Evolutionary conservation across 2,888 invertebrate genomes (phyloP), one percentile per base, ranked within the genome.

Genomic region (Cryptocephalus moraei): DNA sequence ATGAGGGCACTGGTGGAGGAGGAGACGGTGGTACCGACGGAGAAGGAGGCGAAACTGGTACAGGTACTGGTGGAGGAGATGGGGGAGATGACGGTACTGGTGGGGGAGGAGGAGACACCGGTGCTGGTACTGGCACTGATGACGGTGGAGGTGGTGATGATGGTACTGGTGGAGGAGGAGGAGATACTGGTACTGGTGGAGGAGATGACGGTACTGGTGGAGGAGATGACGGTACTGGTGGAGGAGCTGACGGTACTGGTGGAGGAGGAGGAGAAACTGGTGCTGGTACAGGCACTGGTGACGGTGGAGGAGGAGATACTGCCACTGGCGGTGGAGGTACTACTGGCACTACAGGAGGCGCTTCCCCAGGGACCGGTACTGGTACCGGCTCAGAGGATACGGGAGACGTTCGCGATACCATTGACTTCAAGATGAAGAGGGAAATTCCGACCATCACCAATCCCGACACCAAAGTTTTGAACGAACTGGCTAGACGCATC

Each of bases 401-500:
- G 40, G 59, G 50, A 34, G 49, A 45, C 39, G 49, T 50, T 12
- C 48, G 50, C 9, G 60, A 59, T 40, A 47, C 50, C 8, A 52
- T 57, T 62, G 66, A 61, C 22, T 58, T 59, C 42, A 50, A 42
- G 64, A 70, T 49, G 70, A 51, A 41, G 13, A 44, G 53, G 13
- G 48, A 44, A 9, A 65, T 34, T 59, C 56, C 66, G n/a, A 51
- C 49, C 4, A 51, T 53, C 6, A 57, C 60, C 9, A 69, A 69
- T 55, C 59, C 66, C 31, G 63, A 69, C 32, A 70, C 66, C 55
- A 61, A 67, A 44, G 69, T 70, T 39, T 54, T 78, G 43, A 79
- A 80, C 56, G 77, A 79, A 55, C 60, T 80, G 39, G 73, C 80
- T 1, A 72, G 74, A 54, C 69, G 74, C 44, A 73, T 79, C 2